phyloP scores from a whole-genome alignment of 2,888 invertebrate species.

The Campoletis raptor region DNA sequence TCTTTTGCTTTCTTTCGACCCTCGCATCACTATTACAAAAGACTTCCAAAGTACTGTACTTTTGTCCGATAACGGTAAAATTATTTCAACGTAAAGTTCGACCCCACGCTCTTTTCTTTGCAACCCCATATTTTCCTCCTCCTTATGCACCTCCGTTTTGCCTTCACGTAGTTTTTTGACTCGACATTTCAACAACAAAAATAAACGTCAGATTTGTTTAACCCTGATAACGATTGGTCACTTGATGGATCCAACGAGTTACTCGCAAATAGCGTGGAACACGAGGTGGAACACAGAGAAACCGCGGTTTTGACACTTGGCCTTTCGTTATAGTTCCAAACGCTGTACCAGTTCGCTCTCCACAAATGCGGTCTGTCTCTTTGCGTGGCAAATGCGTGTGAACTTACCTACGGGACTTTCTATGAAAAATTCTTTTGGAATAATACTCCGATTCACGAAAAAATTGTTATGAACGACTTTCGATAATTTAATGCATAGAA shows the following conservation, averaged over 20 bases:
- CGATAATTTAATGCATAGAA: neutral
- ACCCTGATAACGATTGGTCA: constrained; percentile 41
- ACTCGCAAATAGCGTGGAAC: constrained; percentile 1
- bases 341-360: neutral
- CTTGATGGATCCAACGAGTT: constrained; percentile 13
- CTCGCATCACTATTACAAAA: neutral
- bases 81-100: constrained; percentile 59
- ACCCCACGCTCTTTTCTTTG: constrained; percentile 50
- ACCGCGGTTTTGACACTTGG: neutral
- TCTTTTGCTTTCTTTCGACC: neutral
- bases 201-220: constrained; percentile 8
- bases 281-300: constrained; percentile 1
- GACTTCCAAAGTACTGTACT: constrained; percentile 45
- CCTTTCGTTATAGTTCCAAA: constrained; percentile 35
- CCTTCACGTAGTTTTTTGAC: constrained; percentile 19
- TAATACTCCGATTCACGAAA: neutral
- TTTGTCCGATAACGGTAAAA: constrained; percentile 61
- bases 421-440: neutral
- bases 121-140: constrained; percentile 60
- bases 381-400: constrained; percentile 26
- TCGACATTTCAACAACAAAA: neutral
- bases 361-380: constrained; percentile 24
- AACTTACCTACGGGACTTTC: constrained; percentile 12
- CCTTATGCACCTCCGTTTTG: constrained; percentile 21
- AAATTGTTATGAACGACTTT: neutral